Base-by-base conservation (phyloP, 2,888 invertebrate genomes). In the Suillia variegata region DNA sequence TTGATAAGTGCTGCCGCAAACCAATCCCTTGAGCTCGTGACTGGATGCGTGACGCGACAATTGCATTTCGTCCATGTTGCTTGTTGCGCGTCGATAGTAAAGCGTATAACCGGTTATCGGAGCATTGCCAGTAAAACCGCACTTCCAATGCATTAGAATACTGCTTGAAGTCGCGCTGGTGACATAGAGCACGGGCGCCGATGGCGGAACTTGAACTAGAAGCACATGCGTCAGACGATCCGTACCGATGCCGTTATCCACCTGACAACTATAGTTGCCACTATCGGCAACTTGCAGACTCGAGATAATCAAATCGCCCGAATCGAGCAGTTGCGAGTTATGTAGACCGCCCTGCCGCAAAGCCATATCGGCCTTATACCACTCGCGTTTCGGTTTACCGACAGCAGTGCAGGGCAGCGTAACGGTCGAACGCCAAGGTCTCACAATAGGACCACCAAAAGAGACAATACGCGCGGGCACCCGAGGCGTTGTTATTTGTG, bases 81-180 rank as follows among this genome's bases (percentile, higher is more conserved):
- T 89, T 62, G 87, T 87, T 24, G 87, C 83, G 47, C 87, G 86
- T 26, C 87, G 85, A 76, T 88, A 89, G 76, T 87, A 88, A 22
- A 90, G 79, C 1, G 88, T 88, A 73, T 87, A 90, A 4, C 89
- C 88, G 13, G 86, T 87, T 52, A 90, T 84, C 0, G 88, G 86
- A 6, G 90, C 88, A 53, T 88, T 89, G 8, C 90, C 90, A 64
- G 85, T 87, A 64, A 86, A 87, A 13, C 87, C 87, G n/a, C 88
- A 82, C 76, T 89, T 89, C 91, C 91, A 91, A 67, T 90, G 89
- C 67, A 91, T 84, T 48, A 89, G 80, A 61, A 93, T 87, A 66
- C 91, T 90, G 69, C 87, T 88, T 53, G 89, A 88, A 0, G 92
- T 92, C 2, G 90, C 89, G 72, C 90, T 89, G 2, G 89, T 89